phyloP scores from a whole-genome alignment of 1,140 invertebrate species.

The Pseudobourletiella spinata region DNA sequence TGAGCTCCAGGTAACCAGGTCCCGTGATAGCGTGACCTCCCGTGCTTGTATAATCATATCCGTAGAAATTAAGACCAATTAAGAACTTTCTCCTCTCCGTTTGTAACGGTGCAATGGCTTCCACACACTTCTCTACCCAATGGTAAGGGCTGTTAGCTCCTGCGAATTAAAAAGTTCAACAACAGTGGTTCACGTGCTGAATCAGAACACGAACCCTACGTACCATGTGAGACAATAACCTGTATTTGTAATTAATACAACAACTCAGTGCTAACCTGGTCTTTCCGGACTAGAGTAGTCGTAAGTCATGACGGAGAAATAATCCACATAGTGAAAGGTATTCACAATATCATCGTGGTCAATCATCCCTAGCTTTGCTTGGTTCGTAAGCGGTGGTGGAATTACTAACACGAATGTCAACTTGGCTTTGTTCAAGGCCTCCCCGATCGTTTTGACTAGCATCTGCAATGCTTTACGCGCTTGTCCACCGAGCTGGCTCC shows the following conservation, averaged over 20 bases:
- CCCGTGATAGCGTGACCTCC: conserved; percentile 69
- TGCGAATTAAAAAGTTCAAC: conserved; percentile 33
- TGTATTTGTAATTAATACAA: no score
- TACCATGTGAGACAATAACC: no score
- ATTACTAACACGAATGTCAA: conserved; percentile 70
- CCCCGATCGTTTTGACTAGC: conserved; percentile 52
- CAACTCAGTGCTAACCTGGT: no score
- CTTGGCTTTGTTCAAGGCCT: conserved; percentile 47
- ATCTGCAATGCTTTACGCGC: conserved; percentile 50
- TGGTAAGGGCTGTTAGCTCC: conserved; percentile 74
- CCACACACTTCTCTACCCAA: conserved; percentile 72
- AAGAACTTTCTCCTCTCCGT: conserved; percentile 64
- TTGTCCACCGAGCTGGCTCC: conserved; percentile 66
- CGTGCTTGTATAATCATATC: conserved; percentile 70
- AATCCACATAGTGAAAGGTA: conserved; percentile 64
- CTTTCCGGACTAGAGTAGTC: conserved; percentile 76
- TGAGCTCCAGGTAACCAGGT: conserved; percentile 60
- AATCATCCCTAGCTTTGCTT: conserved; percentile 54
- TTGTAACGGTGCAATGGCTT: conserved; percentile 56
- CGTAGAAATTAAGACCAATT: conserved; percentile 88
- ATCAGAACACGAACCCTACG: no score
- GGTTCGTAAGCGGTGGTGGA: conserved; percentile 56
- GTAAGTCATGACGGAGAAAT: conserved; percentile 79
- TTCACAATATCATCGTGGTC: conserved; percentile 63
- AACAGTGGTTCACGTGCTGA: no score